Base-by-base conservation (phyloP, 2,113 vertebrate genomes). In the Paramisgurnus dabryanus region DNA sequence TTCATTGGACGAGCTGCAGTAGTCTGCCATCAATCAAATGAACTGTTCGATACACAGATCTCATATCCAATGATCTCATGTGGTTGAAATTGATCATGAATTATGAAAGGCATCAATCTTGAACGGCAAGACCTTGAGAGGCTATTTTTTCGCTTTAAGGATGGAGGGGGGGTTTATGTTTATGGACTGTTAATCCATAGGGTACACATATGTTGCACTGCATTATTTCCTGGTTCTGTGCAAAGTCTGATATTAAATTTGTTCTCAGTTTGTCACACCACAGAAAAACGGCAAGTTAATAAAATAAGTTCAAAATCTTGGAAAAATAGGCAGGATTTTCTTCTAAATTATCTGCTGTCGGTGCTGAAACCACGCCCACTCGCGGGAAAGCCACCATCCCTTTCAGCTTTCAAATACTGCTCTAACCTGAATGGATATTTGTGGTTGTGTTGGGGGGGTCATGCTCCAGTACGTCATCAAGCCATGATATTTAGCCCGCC, bases 41-140 rank as follows among this genome's bases (percentile, higher is more conserved):
- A 8, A 3, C 22, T 3, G 82, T 69, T 87, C 63, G 41, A 88
- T 82, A 79, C 27, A 76, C 66, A 80, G 73, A 22, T 22, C 22
- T 71, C 84, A 88, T 74, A 84, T 67, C 85, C 81, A 78, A 68
- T 84, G 76, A 87, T 79, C 86, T 86, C 57, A 82, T n/a, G 39
- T n/a, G 4, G 74, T 71, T 64, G 75, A 88, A 87, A 86, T 80
- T 82, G 70, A 75, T 60, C 81, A 79, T 87, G 83, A 89, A 89
- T 91, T 86, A 89, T 88, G 79, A 88, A 90, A 87, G 77, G 72
- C 86, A 85, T 87, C 80, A 83, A 90, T 87, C 80, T 86, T 67
- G 70, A 57, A 71, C 83, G 71, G 58, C 45, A 57, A 77, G 50
- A 65, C 80, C 79, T 78, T 70, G 50, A 61, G 76, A 82, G 76